Evolutionary conservation across 2,888 invertebrate genomes (phyloP).

Genomic region (Trachelus tabidus): DNA sequence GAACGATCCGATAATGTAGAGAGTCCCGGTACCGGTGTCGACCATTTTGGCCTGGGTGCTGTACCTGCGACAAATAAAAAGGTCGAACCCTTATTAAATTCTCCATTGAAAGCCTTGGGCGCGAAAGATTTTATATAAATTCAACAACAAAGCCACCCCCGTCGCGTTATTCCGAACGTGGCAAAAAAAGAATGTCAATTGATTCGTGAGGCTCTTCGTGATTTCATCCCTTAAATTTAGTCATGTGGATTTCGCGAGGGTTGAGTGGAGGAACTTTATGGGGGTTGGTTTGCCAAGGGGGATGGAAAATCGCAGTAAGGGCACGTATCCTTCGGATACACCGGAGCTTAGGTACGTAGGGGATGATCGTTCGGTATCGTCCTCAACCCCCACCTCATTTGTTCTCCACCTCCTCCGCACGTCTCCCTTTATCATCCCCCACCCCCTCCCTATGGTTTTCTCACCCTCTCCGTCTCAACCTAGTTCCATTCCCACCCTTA

Average conservation of each 20-base stretch:
- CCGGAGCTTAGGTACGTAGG: constrained; percentile 16
- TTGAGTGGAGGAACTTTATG: too few species aligned
- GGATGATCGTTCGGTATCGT: constrained; percentile 2
- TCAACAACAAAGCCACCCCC: background rate
- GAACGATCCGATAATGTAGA: constrained; percentile 84
- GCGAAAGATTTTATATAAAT: background rate
- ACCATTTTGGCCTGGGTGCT: constrained; percentile 84
- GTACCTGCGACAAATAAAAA: constrained; percentile 68
- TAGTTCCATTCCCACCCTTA: background rate
- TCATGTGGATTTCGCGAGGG: background rate
- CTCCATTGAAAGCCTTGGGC: too few species aligned
- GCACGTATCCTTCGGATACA: constrained; percentile 14
- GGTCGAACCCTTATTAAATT: background rate
- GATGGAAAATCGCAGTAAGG: constrained; percentile 26
- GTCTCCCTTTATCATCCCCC: background rate
- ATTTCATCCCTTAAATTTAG: background rate
- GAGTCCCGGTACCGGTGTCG: constrained; percentile 81
- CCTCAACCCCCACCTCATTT: constrained; percentile 6
- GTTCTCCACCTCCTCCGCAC: background rate
- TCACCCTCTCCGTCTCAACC: constrained; percentile 5
- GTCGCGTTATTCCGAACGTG: background rate
- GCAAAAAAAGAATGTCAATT: background rate
- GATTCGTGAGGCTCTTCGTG: background rate
- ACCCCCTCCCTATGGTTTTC: background rate
- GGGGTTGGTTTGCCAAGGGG: background rate